phyloP scores from a whole-genome alignment of 2,113 vertebrate species.

The western clawed frog (Xenopus tropicalis) region DNA sequence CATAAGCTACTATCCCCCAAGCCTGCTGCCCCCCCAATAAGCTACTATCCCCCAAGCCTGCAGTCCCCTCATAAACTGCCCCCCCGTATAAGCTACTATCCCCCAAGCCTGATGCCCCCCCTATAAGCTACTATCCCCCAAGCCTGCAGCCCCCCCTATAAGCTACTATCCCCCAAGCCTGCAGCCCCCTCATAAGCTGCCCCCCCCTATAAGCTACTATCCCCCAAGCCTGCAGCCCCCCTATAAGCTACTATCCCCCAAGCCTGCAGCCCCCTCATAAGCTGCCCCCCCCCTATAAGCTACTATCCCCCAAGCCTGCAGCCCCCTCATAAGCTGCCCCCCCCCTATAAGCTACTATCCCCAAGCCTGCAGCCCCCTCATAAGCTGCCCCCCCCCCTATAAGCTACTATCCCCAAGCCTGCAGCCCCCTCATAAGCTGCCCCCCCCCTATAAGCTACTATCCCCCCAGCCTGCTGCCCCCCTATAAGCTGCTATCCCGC shows the following conservation, averaged over 20 bases:
- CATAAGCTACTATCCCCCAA: background rate
- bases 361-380: background rate
- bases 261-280: background rate
- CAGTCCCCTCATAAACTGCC: background rate
- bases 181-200: background rate
- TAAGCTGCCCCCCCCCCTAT: background rate
- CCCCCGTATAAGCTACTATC: no score
- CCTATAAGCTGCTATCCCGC: background rate
- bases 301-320: no score
- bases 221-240: background rate
- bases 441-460: no score
- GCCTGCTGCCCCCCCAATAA: background rate
- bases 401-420: no score
- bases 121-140: background rate
- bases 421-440: background rate
- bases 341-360: no score
- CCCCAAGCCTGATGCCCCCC: background rate
- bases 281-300: background rate
- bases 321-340: background rate
- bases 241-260: no score
- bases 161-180: background rate
- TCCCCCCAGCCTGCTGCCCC: background rate
- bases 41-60: background rate
- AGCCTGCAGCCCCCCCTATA: background rate
- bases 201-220: background rate